A percentile compares a stretch with the other conserved stretches of the same genome.
These are phyloP conservation scores for Hyppa rectilinea DNA, from an alignment of 2,888 invertebrate species.

Conservation along the genomic window DNA sequence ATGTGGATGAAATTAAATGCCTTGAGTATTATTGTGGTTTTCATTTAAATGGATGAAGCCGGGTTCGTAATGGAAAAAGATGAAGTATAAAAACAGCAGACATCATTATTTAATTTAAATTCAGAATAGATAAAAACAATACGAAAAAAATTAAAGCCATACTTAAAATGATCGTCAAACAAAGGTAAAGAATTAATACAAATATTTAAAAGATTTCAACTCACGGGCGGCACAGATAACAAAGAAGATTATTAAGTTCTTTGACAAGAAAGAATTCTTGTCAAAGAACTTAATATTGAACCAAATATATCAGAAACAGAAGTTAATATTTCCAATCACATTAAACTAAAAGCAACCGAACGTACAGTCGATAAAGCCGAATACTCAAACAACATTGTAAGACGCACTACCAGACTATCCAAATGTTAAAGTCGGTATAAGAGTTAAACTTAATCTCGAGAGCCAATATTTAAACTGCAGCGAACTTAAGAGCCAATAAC, in stretches of 20 bases:
- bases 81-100: background rate
- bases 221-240: background rate
- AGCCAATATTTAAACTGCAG: slow-evolving; percentile 64
- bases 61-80: background rate
- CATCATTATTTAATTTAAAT: background rate
- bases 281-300: background rate
- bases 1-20: slow-evolving; percentile 42
- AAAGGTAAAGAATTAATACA: background rate
- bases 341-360: slow-evolving; percentile 1
- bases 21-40: slow-evolving; percentile 14
- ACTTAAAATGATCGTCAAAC: background rate
- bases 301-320: no score
- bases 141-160: background rate
- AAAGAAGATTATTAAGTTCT: no score
- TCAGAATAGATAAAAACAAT: background rate
- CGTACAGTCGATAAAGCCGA: slow-evolving; percentile 15
- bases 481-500: slow-evolving; percentile 58
- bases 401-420: slow-evolving; percentile 16
- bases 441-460: slow-evolving; percentile 53
- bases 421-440: slow-evolving; percentile 36
- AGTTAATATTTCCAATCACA: slow-evolving; percentile 13
- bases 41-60: background rate
- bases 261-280: background rate
- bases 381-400: slow-evolving; percentile 42
- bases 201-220: background rate